These are phyloP conservation scores for Blastobasis adustella DNA, from an alignment of 2,888 invertebrate genomes.

Conservation along the genomic window DNA sequence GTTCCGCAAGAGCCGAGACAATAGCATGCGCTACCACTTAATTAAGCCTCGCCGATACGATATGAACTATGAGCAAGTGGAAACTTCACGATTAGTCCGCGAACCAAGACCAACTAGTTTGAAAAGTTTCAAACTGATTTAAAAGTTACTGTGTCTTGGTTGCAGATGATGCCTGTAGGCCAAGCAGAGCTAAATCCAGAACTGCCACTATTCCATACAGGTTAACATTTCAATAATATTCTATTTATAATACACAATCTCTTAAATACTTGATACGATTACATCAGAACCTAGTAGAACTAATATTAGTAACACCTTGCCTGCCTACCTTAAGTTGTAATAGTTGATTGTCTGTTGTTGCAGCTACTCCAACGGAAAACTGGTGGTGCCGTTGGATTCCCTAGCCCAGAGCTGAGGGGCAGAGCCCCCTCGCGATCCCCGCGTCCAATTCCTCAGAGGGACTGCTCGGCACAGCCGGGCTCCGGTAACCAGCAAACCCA, in stretches of 20 bases:
- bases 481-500: slow-evolving; percentile 28
- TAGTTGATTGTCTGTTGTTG: slow-evolving; percentile 37
- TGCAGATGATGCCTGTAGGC: slow-evolving; percentile 73
- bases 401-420: slow-evolving; percentile 71
- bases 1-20: slow-evolving; percentile 64
- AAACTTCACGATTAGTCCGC: slow-evolving; percentile 47
- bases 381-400: slow-evolving; percentile 76
- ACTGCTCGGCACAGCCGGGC: slow-evolving; percentile 43
- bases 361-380: slow-evolving; percentile 74
- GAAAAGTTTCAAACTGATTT: slow-evolving; percentile 13
- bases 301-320: too few species aligned
- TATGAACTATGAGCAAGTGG: slow-evolving; percentile 42
- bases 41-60: slow-evolving; percentile 58
- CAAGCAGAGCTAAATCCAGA: slow-evolving; percentile 74
- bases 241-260: background rate
- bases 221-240: slow-evolving; percentile 45
- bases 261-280: background rate
- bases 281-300: background rate
- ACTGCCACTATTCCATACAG: slow-evolving; percentile 70
- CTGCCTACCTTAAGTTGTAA: too few species aligned
- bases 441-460: slow-evolving; percentile 59
- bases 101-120: slow-evolving; percentile 29
- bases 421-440: slow-evolving; percentile 49
- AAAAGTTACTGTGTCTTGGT: slow-evolving; percentile 49
- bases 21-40: slow-evolving; percentile 67